Evolutionary conservation across 2,113 vertebrate genomes (phyloP), one percentile per base, ranked within the genome.

Genomic region (Alligator sinensis): DNA sequence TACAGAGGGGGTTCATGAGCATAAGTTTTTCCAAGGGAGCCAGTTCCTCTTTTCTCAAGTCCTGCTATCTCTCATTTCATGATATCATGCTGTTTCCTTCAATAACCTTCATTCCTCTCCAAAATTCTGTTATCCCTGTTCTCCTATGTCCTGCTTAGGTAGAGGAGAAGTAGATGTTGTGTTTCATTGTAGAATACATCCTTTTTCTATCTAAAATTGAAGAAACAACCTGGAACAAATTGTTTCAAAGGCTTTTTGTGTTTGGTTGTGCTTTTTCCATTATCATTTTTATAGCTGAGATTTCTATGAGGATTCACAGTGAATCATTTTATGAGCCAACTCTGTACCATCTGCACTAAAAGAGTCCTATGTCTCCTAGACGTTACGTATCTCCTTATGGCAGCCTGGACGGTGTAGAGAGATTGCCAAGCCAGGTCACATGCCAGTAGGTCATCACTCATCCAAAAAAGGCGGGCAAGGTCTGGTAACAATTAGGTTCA

Each of bases 401-500:
- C 96, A 98, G 98, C 96, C 96, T 27, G 96, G 97, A 97, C 95
- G 97, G 76, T 94, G 92, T 38, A 95, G 94, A 89, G 96, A 96
- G 97, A 97, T 92, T 96, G 97, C 97, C 98, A 98, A 98, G 94
- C 96, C 95, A 98, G 98, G 98, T 98, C 98, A 98, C 97, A 96
- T 97, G 97, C 98, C 98, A 98, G 94, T 96, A 95, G 96, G 58
- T 97, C 96, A 98, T 98, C 98, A 98, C 87, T 98, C 98, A 98
- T 98, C 88, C 61, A 59, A 92, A 97, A 97, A 91, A 97, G 96
- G 96, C 7, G 79, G 97, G 95, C 88, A 97, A 97, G 95, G 98
- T 99, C 98, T 99, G 99, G 96, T 98, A 98, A 97, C 96, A 98
- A 99, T 99, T 98, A 99, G 82, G 77, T 97, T 97, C 96, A 98